Base-by-base conservation (phyloP, 2,113 vertebrate species). In the Xerus inauris region DNA sequence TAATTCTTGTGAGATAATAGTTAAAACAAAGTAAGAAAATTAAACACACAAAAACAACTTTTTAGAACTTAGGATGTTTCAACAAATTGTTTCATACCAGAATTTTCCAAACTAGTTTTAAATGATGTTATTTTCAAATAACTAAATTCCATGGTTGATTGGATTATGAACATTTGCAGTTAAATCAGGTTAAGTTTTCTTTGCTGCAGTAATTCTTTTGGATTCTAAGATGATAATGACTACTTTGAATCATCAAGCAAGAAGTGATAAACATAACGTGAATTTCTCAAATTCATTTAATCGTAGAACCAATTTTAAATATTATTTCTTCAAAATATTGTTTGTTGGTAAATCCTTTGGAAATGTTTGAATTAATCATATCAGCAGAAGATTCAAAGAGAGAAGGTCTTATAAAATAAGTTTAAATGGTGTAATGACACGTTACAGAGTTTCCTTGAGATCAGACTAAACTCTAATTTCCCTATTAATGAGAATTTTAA, bases 41-140 rank as follows among this genome's bases (percentile, higher is more conserved):
- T 32, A 89, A 69, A 75, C 16, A 75, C 16, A 86, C 32, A 84
- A 72, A 83, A 5, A 64, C 14, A 89, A 10, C 1, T 11, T 8
- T 54, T 42, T 67, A 67, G 5, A 83, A 59, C 28, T 47, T 45
- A 13, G 14, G 1, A 49, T 20, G 1, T 35, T 72, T 11, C 6
- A 91, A 38, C 51, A 88, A 87, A 72, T 19, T 42, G 16, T 47
- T 6, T 22, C 3, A 69, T 75, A 64, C 24, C 42, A 71, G 35
- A 42, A 12, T 84, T 94, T 90, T 75, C 12, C 20, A 49, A 77
- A 69, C 13, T 64, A 47, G 13, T 30, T 62, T 89, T 59, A 40
- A 80, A 59, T 62, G 13, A 45, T 83, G 4, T 28, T 65, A 40
- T 73, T 96, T 96, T 94, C 4, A 80, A 81, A 76, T 80, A 92